These are phyloP conservation scores for Iphiclides podalirius DNA, from an alignment of 2,888 invertebrate genomes.

Conservation along the genomic window DNA sequence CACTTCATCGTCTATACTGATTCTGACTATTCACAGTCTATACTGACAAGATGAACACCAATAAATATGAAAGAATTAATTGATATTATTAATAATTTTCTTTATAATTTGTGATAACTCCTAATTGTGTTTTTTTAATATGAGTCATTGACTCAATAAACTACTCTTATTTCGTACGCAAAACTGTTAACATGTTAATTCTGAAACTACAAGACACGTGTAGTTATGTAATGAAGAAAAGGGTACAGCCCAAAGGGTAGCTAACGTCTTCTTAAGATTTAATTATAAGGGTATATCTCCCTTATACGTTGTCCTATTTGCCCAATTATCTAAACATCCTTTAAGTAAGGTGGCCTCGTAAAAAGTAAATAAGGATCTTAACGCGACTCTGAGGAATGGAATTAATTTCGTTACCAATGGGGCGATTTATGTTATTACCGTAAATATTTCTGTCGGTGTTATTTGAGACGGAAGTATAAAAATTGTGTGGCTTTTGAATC, in stretches of 20 bases:
- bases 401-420: constrained; percentile 14
- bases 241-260: too few relatives aligned
- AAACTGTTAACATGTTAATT: too few relatives aligned
- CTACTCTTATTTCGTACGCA: too few relatives aligned
- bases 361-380: constrained; percentile 22
- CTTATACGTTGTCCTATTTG: constrained; percentile 16
- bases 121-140: too few relatives aligned
- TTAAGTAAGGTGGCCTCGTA: constrained; percentile 22
- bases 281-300: constrained; percentile 21
- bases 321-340: constrained; percentile 23
- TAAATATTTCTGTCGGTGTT: too few relatives aligned
- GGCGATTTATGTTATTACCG: constrained; percentile 6
- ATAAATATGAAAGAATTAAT: too few relatives aligned
- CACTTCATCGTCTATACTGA: neutral
- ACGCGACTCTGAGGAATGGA: constrained; percentile 10
- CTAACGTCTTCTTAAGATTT: constrained; percentile 21
- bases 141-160: too few relatives aligned
- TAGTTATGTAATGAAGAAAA: too few relatives aligned
- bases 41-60: too few relatives aligned
- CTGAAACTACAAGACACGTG: too few relatives aligned
- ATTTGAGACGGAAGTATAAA: neutral
- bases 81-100: neutral
- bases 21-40: too few relatives aligned
- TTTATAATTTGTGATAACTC: too few relatives aligned
- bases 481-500: neutral